Evolutionary conservation across 1,140 invertebrate species (phyloP).

Genomic region (Tribolium castaneum): DNA sequence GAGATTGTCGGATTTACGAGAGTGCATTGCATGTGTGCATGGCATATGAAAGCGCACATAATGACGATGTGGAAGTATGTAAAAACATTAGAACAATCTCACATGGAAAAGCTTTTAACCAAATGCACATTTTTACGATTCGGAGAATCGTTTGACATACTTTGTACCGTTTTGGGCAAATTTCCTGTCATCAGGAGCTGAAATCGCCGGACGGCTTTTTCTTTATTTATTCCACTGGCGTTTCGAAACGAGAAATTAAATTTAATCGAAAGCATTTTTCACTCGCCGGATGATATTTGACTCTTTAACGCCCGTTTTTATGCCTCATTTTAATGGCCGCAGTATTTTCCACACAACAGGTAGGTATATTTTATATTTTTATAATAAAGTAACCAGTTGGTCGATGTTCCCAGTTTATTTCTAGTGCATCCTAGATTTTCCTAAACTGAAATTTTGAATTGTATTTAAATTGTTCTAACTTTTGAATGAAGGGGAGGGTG

Average conservation of each 20-base stretch:
- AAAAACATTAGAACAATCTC: slow-evolving; percentile 26
- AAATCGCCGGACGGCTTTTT: neutral
- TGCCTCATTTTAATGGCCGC: neutral
- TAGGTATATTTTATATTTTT: neutral
- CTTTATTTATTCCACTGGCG: neutral
- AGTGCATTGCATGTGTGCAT: neutral
- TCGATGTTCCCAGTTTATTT: no score
- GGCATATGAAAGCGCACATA: slow-evolving; percentile 15
- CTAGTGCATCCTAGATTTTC: no score
- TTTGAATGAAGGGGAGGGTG: neutral
- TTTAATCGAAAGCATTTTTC: neutral
- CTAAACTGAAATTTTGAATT: neutral
- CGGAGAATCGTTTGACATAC: neutral
- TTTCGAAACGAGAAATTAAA: neutral
- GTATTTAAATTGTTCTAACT: neutral
- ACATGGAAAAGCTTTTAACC: slow-evolving; percentile 17
- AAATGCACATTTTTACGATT: slow-evolving; percentile 6
- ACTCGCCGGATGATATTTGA: neutral
- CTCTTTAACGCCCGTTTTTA: neutral
- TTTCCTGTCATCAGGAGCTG: neutral
- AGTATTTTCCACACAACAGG: neutral
- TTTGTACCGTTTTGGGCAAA: neutral
- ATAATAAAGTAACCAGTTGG: neutral
- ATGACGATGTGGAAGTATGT: slow-evolving; percentile 11
- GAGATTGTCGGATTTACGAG: neutral